Evolutionary conservation across 2,797 vertebrate species (phyloP), one percentile per base, ranked within the genome.

Genomic region (Eleutherodactylus coqui): DNA sequence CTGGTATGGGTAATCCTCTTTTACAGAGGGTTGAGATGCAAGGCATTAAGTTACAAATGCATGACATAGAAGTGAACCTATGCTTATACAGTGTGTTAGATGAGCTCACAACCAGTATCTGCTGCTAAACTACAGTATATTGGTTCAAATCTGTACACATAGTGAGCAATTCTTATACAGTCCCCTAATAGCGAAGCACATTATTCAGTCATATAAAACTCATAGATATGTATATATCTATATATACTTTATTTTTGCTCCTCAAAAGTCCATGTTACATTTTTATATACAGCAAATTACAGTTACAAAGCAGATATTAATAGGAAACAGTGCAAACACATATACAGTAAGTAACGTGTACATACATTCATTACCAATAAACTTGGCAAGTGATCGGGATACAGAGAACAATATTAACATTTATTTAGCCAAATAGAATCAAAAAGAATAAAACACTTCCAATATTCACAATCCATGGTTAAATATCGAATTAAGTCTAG

Each of bases 241-340:
- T 36, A 34, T 38, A n/a, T n/a, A n/a, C 58, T 73, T 55, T 38
- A 55, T 76, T 53, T 76, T 32, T 36, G 29, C 4, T 21, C 19
- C 29, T 75, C 36, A 32, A 51, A 51, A 34, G n/a, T 49, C 2
- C 32, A 53, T 58, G n/a, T 72, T n/a, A 53, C 34, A 55, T 75
- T 19, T 73, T 73, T 83, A 83, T n/a, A 73, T 75, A 75, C 70
- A 38, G 21, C 43, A 73, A 17, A 72, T 73, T 73, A 75, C 27
- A 75, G 53, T 73, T 83, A 55, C 11, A 73, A 27, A 38, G 24
- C 21, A 29, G 36, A 7, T 29, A 72, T 58, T 70, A 70, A 82
- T 81, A 69, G 51, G 34, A 45, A n/a, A 60, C 64, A 49, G 27
- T 41, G 4, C 64, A 82, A 64, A 62, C 53, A 72, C 43, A 81